Base-by-base conservation (phyloP, 2,113 vertebrate species). In the Varanus salvator region DNA sequence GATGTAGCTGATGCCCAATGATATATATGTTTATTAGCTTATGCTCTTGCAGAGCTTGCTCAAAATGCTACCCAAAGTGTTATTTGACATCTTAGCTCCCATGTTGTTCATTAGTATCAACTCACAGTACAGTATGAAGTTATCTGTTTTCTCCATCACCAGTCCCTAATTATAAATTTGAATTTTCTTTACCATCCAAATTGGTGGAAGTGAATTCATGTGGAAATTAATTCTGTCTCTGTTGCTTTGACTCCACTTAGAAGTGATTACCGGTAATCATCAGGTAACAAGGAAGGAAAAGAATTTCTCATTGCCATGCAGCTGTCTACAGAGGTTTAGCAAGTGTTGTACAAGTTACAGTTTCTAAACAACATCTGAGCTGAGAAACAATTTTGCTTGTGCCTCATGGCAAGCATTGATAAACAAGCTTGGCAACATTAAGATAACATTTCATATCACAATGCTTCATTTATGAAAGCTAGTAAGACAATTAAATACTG, bases 381-480 rank as follows among this genome's bases (percentile, higher is more conserved):
- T 21, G n/a, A 77, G 66, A 82, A 38, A 3, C 23, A 44, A 31
- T 34, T 1, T 4, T 68, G 31, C 69, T 66, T 76, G 54, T 1
- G 34, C 6, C 27, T 60, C 69, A 64, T 64, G 21, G 6, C 34
- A 48, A 52, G 85, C 11, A 77, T 14, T 71, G 64, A 87, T 48
- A 44, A 0, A 68, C n/a, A 7, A 38, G 52, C 68, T 60, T 81
- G 0, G 0, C 86, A 71, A 12, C 38, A 11, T 0, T 52, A 74
- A 71, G 34, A 44, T 44, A 44, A 44, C 38, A 44, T n/a, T 6
- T 31, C 69, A 88, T 34, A 5, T 27, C 31, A 75, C 60, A 72
- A 76, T 60, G 8, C 50, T 60, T 60, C 48, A 52, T 52, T 85
- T 85, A 44, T 27, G 6, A 57, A 86, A 76, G 17, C 60, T 64